Evolutionary conservation across 1,140 invertebrate species (phyloP).

Genomic region (Zaprionus gabonicus): DNA sequence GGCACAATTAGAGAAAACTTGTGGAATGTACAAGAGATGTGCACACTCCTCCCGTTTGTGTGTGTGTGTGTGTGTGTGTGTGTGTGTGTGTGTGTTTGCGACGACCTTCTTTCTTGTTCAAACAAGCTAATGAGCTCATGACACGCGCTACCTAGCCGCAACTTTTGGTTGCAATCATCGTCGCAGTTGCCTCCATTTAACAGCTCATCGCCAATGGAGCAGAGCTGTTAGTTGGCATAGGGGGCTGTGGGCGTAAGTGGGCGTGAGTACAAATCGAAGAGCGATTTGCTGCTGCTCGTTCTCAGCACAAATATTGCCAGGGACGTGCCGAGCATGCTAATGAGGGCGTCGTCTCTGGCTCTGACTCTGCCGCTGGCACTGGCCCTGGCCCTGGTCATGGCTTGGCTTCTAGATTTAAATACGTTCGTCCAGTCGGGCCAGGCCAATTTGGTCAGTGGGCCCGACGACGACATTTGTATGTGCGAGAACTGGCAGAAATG

Average conservation of each 20-base stretch:
- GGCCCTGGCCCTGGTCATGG: neutral
- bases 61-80: neutral
- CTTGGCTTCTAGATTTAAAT: slow-evolving; percentile 45
- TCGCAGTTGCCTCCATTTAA: slow-evolving; percentile 22
- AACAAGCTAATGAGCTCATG: slow-evolving; percentile 20
- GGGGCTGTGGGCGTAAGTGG: slow-evolving; percentile 2
- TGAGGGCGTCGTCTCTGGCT: slow-evolving; percentile 21
- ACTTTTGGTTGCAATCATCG: slow-evolving; percentile 6
- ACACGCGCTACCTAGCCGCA: slow-evolving; percentile 12
- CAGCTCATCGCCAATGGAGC: slow-evolving; percentile 16
- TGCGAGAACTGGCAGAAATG: slow-evolving; percentile 34
- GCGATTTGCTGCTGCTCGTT: neutral
- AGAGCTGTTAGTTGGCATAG: neutral
- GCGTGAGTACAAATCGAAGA: slow-evolving; percentile 23
- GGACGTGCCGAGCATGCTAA: slow-evolving; percentile 59
- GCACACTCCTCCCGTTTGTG: neutral
- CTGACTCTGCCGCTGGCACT: neutral
- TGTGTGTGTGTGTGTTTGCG: too few relatives aligned
- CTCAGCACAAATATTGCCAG: slow-evolving; percentile 28
- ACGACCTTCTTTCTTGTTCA: neutral
- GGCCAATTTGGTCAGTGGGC: neutral
- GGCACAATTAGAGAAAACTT: neutral
- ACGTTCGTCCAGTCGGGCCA: slow-evolving; percentile 17
- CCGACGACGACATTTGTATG: slow-evolving; percentile 22
- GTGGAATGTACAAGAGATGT: neutral